Conservation (phyloP, 1,140 invertebrate genomes). For the Pseudomyrmex cubaensis region DNA sequence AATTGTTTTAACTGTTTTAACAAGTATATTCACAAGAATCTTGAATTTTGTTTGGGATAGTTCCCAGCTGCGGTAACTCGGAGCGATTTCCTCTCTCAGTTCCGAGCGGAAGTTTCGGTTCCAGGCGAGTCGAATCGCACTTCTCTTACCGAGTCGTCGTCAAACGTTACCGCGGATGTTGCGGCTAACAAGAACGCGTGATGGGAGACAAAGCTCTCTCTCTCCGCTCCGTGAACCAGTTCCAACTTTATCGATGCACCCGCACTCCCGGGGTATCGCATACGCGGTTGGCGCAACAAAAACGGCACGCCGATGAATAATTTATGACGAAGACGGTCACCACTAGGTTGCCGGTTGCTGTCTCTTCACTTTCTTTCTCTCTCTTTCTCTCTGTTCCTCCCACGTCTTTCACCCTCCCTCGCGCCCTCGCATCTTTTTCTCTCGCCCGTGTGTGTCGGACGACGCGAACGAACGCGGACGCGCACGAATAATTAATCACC, state of each 20-base stretch:
- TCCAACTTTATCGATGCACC: conserved; percentile 58
- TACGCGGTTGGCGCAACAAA: conserved; percentile 51
- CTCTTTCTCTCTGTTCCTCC: no score
- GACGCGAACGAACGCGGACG: conserved; percentile 46
- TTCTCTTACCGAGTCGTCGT: conserved; percentile 27
- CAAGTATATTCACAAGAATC: no score
- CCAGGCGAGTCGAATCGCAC: not conserved
- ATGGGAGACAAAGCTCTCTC: conserved; percentile 44
- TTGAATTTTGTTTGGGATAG: not conserved
- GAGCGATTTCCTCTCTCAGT: not conserved
- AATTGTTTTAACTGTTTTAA: no score
- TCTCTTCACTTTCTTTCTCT: not conserved
- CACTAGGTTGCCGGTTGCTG: conserved; percentile 40
- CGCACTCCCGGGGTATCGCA: conserved; percentile 57
- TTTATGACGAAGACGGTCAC: conserved; percentile 49
- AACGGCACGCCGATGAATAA: conserved; percentile 59
- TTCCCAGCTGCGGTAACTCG: not conserved
- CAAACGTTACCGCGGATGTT: conserved; percentile 53
- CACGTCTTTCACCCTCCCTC: not conserved
- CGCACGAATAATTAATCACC: conserved; percentile 62
- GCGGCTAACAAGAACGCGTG: conserved; percentile 45
- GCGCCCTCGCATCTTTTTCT: not conserved
- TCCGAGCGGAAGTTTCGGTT: conserved; percentile 26
- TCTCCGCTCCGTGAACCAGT: conserved; percentile 48
- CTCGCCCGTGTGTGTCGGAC: conserved; percentile 16